Base-by-base conservation (phyloP, 2,113 vertebrate species). In the Microcebus murinus region DNA sequence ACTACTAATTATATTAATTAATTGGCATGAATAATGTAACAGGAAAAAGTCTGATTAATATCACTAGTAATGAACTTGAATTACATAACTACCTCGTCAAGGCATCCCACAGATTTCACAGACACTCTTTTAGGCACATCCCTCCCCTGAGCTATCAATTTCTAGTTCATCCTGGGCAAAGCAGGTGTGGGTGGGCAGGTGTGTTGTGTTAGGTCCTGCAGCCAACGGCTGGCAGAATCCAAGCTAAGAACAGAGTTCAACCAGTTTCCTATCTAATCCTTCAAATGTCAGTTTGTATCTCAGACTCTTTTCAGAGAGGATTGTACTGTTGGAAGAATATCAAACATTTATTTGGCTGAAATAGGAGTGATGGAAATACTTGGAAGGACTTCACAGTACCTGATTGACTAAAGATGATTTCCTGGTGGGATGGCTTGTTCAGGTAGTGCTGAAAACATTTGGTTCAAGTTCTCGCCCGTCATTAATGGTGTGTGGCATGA, bases 1-100 rank as follows among this genome's bases (percentile, higher is more conserved):
- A 83, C 77, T 74, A 42, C 80, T 95, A 94, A 95, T 96, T 93
- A 87, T 79, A 92, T 95, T 96, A 96, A 89, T 97, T 95, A 97
- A 77, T 86, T 94, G 65, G 68, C 71, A 92, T 95, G 94, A 97
- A 97, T 96, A 90, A 97, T 95, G 48, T 61, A 94, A 87, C 55
- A 84, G 48, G 39, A 93, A 76, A 90, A 91, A 48, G 80, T 42
- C 42, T 96, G 89, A 91, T 93, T 94, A 87, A 39, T 71, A 96
- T 91, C n/a, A 73, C n/a, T 52, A 93, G 52, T 89, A 93, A 97
- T 95, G 67, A 96, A 93, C 36, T 91, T 93, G 59, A 96, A 87
- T 91, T 94, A 94, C 20, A 23, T 73, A 90, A 91, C 31, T 57
- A 52, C 79, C 36, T 87, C 59, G 90, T 97, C 34, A 87, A 93